Evolutionary conservation across 2,888 invertebrate species (phyloP).

Genomic region (Idaea aversata): DNA sequence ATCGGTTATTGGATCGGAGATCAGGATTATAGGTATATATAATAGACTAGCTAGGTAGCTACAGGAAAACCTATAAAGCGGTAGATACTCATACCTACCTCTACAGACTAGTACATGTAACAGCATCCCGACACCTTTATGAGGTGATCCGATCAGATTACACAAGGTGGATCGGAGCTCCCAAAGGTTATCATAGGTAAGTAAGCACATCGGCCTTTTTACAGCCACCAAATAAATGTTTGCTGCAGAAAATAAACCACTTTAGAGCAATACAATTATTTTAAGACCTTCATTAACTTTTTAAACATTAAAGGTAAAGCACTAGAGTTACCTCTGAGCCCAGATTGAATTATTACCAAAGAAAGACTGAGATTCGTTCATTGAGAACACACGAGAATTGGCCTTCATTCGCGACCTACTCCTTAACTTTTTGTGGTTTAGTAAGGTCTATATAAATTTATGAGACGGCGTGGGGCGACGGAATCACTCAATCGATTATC

Average conservation of each 20-base stretch:
- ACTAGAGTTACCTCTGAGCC: background rate
- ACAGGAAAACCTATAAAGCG: background rate
- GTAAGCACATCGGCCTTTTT: background rate
- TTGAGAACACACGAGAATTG: background rate
- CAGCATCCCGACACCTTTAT: background rate
- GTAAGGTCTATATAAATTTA: conserved; percentile 17
- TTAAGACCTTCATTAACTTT: background rate
- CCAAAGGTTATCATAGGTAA: background rate
- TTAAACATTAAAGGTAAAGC: background rate
- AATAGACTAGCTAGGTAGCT: background rate
- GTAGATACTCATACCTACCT: background rate
- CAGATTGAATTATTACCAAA: background rate
- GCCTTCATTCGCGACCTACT: conserved; percentile 14
- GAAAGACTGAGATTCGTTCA: background rate
- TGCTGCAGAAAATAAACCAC: background rate
- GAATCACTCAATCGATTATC: conserved; percentile 18
- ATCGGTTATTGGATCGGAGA: background rate
- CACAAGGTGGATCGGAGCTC: background rate
- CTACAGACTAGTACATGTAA: background rate
- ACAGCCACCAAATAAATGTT: background rate
- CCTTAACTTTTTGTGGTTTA: conserved; percentile 19
- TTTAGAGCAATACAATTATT: background rate
- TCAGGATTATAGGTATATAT: too few species aligned
- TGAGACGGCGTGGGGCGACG: conserved; percentile 12
- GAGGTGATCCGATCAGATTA: background rate